Evolutionary conservation across 2,113 vertebrate genomes (phyloP).

Genomic region (Rhea pennata): DNA sequence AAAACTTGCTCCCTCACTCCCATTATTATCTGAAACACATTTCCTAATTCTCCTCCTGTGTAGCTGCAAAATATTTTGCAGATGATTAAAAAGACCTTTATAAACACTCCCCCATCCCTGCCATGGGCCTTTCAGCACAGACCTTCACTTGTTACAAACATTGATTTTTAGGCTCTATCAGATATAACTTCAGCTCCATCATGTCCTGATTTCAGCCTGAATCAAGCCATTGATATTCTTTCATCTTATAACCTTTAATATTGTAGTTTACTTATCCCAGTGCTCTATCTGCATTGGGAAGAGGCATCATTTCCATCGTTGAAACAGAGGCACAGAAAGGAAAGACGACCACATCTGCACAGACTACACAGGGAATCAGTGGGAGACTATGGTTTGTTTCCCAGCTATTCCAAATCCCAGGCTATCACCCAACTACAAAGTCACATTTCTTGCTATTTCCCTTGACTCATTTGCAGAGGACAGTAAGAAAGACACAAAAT

Average conservation of each 20-base stretch:
- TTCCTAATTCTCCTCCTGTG: neutral
- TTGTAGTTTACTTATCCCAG: neutral
- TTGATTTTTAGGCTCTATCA: neutral
- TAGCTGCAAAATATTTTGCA: neutral
- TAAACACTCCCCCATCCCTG: neutral
- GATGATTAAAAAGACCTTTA: neutral
- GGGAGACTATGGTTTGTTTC: too few relatives aligned
- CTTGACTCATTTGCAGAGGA: neutral
- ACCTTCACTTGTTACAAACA: neutral
- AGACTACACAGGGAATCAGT: neutral
- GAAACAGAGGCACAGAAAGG: neutral
- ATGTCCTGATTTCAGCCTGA: neutral
- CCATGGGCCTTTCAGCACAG: neutral
- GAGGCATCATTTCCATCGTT: neutral
- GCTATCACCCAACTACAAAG: neutral
- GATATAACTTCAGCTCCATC: neutral
- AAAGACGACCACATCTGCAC: neutral
- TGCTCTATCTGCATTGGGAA: neutral
- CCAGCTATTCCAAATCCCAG: neutral
- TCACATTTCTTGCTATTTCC: neutral
- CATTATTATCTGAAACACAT: neutral
- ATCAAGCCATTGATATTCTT: neutral
- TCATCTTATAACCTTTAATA: neutral
- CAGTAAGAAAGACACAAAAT: neutral
- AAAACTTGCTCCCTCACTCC: neutral